Percentiles rank a stretch among this genome's conserved stretches.
phyloP scores from a whole-genome alignment of 1,140 invertebrate species.

The Nebria ingens region DNA sequence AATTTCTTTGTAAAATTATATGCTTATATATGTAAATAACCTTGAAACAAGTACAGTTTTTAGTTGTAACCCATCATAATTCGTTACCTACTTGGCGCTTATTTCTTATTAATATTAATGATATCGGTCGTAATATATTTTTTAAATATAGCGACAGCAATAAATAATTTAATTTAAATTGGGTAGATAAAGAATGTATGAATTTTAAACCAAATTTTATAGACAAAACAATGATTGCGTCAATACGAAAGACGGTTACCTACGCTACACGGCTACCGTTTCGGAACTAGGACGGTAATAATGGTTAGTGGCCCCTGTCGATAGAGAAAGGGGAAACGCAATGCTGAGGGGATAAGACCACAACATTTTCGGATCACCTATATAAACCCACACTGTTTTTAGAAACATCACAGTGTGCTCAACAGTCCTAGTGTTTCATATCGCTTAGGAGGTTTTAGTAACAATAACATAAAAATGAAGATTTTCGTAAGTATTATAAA shows the following conservation, averaged over 20 bases:
- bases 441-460: neutral
- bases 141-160: too few relatives aligned
- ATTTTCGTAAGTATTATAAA: neutral
- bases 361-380: neutral
- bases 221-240: too few relatives aligned
- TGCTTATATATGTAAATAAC: too few relatives aligned
- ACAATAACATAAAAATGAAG: neutral
- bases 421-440: conserved; percentile 1
- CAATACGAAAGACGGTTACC: neutral
- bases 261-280: neutral
- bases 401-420: neutral
- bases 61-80: too few relatives aligned
- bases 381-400: neutral
- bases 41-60: too few relatives aligned
- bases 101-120: too few relatives aligned
- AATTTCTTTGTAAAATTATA: too few relatives aligned
- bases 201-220: too few relatives aligned
- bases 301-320: neutral
- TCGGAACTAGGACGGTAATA: conserved; percentile 17
- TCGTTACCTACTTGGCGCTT: too few relatives aligned
- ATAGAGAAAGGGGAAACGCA: neutral
- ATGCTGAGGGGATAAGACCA: neutral
- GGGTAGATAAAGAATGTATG: too few relatives aligned
- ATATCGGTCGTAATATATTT: too few relatives aligned
- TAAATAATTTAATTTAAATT: too few relatives aligned